Conservation (phyloP, 2,113 vertebrate species). For the Malurus cyaneus region DNA sequence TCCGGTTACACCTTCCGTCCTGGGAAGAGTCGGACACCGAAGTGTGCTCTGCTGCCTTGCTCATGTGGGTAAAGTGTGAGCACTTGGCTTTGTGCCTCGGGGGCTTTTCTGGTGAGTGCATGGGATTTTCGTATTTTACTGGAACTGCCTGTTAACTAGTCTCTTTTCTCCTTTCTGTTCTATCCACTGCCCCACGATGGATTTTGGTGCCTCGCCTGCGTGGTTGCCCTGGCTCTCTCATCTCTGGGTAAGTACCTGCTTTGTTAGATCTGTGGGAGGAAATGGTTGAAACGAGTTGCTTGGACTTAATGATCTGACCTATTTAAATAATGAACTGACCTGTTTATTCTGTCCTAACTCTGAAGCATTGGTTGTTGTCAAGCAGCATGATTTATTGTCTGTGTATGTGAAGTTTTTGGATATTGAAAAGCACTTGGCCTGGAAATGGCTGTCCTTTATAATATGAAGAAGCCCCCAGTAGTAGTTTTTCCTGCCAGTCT, state of each 20-base stretch:
- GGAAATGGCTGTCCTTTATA: neutral
- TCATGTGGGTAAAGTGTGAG: neutral
- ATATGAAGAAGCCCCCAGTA: neutral
- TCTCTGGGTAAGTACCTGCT: constrained; percentile 57
- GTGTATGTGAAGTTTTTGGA: neutral
- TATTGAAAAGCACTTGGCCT: neutral
- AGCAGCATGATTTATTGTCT: neutral
- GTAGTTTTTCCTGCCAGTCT: neutral
- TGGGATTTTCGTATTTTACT: neutral
- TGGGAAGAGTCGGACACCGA: neutral
- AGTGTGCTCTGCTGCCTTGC: neutral
- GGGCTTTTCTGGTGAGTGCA: neutral
- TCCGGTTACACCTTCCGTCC: neutral
- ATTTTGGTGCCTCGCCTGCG: neutral
- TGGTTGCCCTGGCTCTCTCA: neutral
- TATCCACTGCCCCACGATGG: neutral
- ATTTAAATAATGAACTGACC: neutral
- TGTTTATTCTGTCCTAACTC: neutral
- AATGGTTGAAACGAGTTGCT: neutral
- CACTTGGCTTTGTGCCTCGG: neutral
- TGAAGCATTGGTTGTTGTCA: neutral
- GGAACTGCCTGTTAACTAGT: constrained; percentile 15
- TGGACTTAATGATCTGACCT: neutral
- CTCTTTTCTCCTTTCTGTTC: constrained; percentile 12
- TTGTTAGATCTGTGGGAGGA: neutral